Conservation (phyloP, 2,113 vertebrate genomes). For the Pholis gunnellus region DNA sequence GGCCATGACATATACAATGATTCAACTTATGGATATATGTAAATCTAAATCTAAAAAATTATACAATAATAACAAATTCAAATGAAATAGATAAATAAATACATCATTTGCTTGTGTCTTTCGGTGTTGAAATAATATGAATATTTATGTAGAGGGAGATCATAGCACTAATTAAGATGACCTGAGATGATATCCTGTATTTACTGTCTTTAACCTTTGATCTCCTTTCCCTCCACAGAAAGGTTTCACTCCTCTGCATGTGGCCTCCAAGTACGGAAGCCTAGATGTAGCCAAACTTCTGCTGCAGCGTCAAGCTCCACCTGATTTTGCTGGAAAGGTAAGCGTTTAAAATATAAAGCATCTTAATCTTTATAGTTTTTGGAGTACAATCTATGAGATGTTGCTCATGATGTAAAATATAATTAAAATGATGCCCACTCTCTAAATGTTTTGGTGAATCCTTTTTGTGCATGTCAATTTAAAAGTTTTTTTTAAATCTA, state of each 20-base stretch:
- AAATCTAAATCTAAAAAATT: not conserved
- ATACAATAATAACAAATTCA: not conserved
- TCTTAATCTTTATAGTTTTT: not conserved
- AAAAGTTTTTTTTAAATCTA: not conserved
- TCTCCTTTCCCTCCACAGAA: constrained; percentile 84
- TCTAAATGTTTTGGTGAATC: not conserved
- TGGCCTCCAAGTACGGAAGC: constrained; percentile 96
- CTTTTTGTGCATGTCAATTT: not conserved
- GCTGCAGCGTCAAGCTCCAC: constrained; percentile 89
- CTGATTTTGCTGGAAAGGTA: constrained; percentile 96
- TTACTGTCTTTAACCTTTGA: not conserved
- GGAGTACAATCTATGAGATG: not conserved
- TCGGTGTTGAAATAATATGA: not conserved
- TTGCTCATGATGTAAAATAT: not conserved
- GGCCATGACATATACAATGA: not conserved
- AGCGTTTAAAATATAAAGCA: not conserved
- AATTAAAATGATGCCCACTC: not conserved
- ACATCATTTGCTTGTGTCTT: not conserved
- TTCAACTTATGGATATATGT: not conserved
- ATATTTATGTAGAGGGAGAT: not conserved
- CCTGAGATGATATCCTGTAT: not conserved
- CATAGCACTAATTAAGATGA: not conserved
- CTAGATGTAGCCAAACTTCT: constrained; percentile 96
- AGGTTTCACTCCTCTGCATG: constrained; percentile 96
- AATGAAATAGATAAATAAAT: not conserved